phyloP scores from a whole-genome alignment of 2,888 invertebrate species.

The Pimpla rufipes region DNA sequence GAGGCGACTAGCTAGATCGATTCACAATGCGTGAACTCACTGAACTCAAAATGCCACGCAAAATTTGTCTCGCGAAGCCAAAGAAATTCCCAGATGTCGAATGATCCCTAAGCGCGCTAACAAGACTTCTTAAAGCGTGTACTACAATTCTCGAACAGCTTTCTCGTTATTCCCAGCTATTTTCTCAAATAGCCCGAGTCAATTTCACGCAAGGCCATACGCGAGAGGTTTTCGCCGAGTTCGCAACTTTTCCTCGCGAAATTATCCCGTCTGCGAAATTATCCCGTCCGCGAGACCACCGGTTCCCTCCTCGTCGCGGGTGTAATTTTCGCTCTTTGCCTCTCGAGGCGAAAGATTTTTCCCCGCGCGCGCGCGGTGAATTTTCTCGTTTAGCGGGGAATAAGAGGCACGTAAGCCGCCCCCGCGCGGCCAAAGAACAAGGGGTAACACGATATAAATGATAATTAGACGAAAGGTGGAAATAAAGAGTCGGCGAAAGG shows the following conservation, averaged over 20 bases:
- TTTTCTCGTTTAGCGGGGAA: slow-evolving; percentile 34
- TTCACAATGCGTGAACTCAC: too few species aligned
- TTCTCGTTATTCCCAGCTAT: neutral
- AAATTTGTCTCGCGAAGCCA: too few species aligned
- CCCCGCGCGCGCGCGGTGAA: slow-evolving; percentile 20
- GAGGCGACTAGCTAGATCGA: too few species aligned
- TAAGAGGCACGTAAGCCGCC: neutral
- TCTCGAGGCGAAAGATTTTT: slow-evolving; percentile 32
- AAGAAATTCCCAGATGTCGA: too few species aligned
- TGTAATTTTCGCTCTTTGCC: slow-evolving; percentile 54
- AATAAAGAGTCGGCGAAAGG: neutral
- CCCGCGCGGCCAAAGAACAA: neutral
- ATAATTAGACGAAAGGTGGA: slow-evolving; percentile 54
- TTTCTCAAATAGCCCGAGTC: neutral
- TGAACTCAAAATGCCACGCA: too few species aligned
- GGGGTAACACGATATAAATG: slow-evolving; percentile 30
- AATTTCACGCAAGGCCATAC: neutral
- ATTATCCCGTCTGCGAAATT: slow-evolving; percentile 35
- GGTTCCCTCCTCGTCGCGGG: slow-evolving; percentile 5
- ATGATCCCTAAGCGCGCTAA: neutral
- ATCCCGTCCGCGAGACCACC: too few species aligned
- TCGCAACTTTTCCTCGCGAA: slow-evolving; percentile 25
- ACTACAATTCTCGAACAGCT: neutral
- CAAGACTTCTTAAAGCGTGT: neutral
- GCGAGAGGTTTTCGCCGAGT: neutral